Evolutionary conservation across 1,140 invertebrate species (phyloP).

Genomic region (Sycobia sp.): DNA sequence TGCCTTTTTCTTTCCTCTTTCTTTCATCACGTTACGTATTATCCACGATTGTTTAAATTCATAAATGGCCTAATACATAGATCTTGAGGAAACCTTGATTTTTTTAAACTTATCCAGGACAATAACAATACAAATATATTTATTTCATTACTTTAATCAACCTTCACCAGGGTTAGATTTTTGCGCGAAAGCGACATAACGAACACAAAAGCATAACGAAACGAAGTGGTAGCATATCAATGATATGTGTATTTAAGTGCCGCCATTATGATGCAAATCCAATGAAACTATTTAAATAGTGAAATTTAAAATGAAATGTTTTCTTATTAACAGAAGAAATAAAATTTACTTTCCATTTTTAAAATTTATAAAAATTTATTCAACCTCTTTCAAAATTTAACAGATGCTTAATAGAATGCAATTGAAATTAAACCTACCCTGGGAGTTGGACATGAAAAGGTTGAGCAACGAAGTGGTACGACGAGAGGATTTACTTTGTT

Average conservation of each 20-base stretch:
- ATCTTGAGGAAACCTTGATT: constrained; percentile 1
- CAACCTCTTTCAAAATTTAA: not conserved
- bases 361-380: constrained; percentile 8
- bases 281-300: not conserved
- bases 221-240: constrained; percentile 5
- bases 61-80: constrained; percentile 27
- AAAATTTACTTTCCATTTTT: not conserved
- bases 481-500: constrained; percentile 78
- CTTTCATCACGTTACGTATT: constrained; percentile 10
- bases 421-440: constrained; percentile 69
- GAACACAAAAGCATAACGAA: constrained; percentile 47
- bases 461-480: constrained; percentile 92
- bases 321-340: not conserved
- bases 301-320: not conserved
- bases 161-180: constrained; percentile 49
- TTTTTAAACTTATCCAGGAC: not conserved
- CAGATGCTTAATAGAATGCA: constrained; percentile 13
- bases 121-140: not conserved
- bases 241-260: constrained; percentile 22
- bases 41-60: constrained; percentile 8
- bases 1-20: constrained; percentile 54
- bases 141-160: constrained; percentile 31
- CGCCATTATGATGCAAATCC: not conserved
- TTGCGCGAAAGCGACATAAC: constrained; percentile 45
- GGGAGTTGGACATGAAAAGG: constrained; percentile 92